phyloP scores from a whole-genome alignment of 2,888 invertebrate species.

The Leptopilina drosophilae region DNA sequence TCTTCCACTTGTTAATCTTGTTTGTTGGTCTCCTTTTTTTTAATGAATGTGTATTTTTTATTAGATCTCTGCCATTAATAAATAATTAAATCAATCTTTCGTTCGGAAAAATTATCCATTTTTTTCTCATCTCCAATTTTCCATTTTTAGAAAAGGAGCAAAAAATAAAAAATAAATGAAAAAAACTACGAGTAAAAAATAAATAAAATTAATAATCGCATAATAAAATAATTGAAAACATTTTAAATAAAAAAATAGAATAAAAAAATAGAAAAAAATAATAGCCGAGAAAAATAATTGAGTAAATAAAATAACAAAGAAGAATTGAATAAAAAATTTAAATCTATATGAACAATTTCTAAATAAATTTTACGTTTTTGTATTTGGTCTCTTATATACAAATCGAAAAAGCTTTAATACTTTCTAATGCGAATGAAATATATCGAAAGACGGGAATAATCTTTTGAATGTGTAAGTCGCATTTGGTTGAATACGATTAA shows the following conservation, averaged over 20 bases:
- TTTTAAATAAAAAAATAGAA: too few relatives aligned
- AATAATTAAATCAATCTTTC: not conserved
- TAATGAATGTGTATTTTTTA: not conserved
- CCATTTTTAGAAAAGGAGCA: too few relatives aligned
- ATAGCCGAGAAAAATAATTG: too few relatives aligned
- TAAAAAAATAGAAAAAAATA: too few relatives aligned
- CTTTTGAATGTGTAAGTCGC: not conserved
- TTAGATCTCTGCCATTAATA: not conserved
- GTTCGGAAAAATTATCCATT: not conserved
- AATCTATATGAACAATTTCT: not conserved
- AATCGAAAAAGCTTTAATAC: not conserved
- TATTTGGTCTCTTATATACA: not conserved
- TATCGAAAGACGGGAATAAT: not conserved
- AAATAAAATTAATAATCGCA: too few relatives aligned
- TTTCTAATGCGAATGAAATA: conserved; percentile 11
- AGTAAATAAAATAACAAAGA: too few relatives aligned
- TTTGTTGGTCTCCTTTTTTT: not conserved
- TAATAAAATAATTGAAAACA: not conserved
- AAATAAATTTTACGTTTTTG: too few relatives aligned
- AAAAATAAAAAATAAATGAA: too few relatives aligned
- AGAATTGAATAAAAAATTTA: too few relatives aligned
- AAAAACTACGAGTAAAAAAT: too few relatives aligned
- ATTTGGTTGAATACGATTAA: not conserved
- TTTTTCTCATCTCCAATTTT: not conserved
- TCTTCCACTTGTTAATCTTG: not conserved